A percentile compares a stretch with the other conserved stretches of the same genome.
phyloP scores from a whole-genome alignment of 2,797 vertebrate species.

The Gobio occitaniae region DNA sequence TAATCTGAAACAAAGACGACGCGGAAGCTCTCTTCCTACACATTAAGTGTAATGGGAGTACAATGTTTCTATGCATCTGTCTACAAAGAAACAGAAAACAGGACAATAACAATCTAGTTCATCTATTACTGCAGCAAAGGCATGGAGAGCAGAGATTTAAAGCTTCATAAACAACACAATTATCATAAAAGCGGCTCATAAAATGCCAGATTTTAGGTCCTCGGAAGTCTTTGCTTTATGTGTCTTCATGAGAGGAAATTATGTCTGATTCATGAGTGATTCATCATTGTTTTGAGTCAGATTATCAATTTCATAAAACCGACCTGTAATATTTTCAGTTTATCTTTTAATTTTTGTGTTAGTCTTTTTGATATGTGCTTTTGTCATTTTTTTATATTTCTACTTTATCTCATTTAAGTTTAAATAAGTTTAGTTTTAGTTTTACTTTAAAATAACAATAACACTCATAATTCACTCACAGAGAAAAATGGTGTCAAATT shows the following conservation, averaged over 20 bases:
- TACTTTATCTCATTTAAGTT: background rate
- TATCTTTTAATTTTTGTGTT: background rate
- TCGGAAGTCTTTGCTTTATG: background rate
- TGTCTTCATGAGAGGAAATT: background rate
- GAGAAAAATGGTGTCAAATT: background rate
- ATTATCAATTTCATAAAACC: background rate
- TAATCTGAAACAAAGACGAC: slow-evolving; percentile 9
- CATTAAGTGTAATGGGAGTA: background rate
- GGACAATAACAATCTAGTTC: slow-evolving; percentile 12
- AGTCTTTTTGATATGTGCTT: background rate
- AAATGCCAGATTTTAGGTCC: background rate
- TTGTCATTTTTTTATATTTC: background rate
- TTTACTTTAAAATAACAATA: background rate
- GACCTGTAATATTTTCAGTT: background rate
- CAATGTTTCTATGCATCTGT: background rate
- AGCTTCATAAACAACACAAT: background rate
- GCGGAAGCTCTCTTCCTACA: slow-evolving; percentile 20
- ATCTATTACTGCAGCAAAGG: background rate
- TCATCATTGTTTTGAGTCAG: background rate
- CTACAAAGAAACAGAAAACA: slow-evolving; percentile 6
- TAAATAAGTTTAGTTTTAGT: background rate
- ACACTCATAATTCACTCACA: background rate
- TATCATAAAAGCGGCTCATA: background rate
- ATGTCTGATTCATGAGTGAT: background rate
- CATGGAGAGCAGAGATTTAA: background rate